These are phyloP conservation scores for Rhizoglyphus robini DNA, from an alignment of 1,140 invertebrate species.

Conservation along the genomic window DNA sequence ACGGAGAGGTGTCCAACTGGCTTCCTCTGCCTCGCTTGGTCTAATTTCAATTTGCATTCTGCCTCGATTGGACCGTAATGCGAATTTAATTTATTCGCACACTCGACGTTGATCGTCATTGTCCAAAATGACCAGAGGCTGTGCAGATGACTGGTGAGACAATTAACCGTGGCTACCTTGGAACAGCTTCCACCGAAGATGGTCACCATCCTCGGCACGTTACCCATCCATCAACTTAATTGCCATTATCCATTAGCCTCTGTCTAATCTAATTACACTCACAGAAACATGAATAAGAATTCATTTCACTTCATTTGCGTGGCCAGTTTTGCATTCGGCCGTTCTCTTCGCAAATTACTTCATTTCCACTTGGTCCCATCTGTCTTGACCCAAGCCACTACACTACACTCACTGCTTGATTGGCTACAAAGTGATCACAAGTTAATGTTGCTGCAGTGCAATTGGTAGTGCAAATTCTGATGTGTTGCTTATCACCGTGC, in stretches of 20 bases:
- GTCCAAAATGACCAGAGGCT: slow-evolving; percentile 2
- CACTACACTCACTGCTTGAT: no score
- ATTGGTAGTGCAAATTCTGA: no score
- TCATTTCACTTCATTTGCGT: neutral
- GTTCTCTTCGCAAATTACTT: no score
- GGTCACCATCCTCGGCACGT: neutral
- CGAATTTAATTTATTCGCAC: neutral
- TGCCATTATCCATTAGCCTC: slow-evolving; percentile 6
- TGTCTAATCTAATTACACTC: slow-evolving; percentile 10
- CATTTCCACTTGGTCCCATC: no score
- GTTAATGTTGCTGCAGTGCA: no score
- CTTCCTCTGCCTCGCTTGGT: neutral
- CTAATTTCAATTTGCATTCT: neutral
- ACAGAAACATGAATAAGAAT: neutral
- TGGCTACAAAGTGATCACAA: no score
- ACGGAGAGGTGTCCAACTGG: neutral
- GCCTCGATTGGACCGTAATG: neutral
- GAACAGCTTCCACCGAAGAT: neutral
- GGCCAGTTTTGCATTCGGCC: no score
- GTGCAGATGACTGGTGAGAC: neutral
- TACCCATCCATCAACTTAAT: slow-evolving; percentile 13
- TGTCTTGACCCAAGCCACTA: no score
- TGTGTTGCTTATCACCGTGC: no score
- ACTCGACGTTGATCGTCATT: no score
- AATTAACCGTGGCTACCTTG: neutral